Conservation (phyloP, 2,113 vertebrate species). For the Chaetodon auriga region DNA sequence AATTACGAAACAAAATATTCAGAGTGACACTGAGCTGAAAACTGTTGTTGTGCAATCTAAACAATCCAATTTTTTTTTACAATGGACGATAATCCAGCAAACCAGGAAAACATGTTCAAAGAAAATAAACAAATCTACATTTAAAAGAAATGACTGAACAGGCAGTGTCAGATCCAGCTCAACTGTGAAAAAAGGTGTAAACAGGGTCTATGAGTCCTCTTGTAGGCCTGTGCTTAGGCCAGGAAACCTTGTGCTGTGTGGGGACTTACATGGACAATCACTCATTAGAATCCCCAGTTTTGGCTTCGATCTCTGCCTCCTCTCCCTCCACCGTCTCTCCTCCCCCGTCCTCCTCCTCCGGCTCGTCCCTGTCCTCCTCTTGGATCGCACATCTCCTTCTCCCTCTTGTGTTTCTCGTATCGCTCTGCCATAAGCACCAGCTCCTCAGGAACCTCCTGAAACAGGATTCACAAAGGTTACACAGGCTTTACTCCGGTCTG, state of each 20-base stretch:
- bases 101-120: neutral
- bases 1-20: neutral
- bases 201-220: too few species aligned
- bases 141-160: conserved; percentile 1
- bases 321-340: conserved; percentile 46
- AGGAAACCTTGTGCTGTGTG: neutral
- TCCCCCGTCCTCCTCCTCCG: conserved; percentile 15
- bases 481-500: neutral
- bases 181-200: neutral
- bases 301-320: conserved; percentile 36
- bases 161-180: neutral
- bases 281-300: conserved; percentile 70
- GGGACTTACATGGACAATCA: conserved; percentile 2
- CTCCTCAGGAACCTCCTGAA: conserved; percentile 89
- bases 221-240: neutral
- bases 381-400: conserved; percentile 77
- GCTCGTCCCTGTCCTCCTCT: conserved; percentile 42
- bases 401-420: conserved; percentile 88
- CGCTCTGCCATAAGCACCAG: conserved; percentile 92
- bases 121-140: conserved; percentile 3
- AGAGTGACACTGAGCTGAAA: neutral
- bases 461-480: neutral
- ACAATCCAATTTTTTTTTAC: neutral
- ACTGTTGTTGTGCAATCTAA: conserved; percentile 4
- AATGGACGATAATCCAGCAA: neutral